Evolutionary conservation across 2,888 invertebrate species (phyloP).

Genomic region (Cantharis lateralis): DNA sequence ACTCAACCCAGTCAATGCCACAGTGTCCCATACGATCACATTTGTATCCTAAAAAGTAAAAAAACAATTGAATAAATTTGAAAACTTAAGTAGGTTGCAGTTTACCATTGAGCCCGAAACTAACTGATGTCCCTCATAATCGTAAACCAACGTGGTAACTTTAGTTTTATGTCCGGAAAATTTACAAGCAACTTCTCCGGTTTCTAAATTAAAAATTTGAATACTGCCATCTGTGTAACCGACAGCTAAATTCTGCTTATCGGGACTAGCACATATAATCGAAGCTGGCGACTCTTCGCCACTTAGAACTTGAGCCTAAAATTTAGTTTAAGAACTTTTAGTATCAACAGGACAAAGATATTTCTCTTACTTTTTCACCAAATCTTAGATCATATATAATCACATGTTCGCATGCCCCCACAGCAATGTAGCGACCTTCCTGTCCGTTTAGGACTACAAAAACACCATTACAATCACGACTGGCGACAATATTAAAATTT

Average conservation of each 20-base stretch:
- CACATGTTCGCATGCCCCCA: slow-evolving; percentile 93
- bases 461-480: slow-evolving; percentile 76
- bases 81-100: neutral
- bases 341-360: slow-evolving; percentile 30
- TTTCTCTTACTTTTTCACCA: slow-evolving; percentile 70
- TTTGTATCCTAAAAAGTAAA: slow-evolving; percentile 77
- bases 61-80: slow-evolving; percentile 14
- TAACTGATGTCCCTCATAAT: slow-evolving; percentile 79
- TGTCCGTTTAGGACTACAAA: slow-evolving; percentile 79
- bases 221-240: slow-evolving; percentile 92
- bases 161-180: slow-evolving; percentile 87
- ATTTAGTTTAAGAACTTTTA: neutral
- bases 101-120: slow-evolving; percentile 85
- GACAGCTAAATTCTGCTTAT: slow-evolving; percentile 80
- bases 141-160: slow-evolving; percentile 82
- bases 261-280: slow-evolving; percentile 74
- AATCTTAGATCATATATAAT: slow-evolving; percentile 92
- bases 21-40: slow-evolving; percentile 92
- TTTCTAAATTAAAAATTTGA: slow-evolving; percentile 78
- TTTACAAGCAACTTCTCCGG: slow-evolving; percentile 71
- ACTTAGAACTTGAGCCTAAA: slow-evolving; percentile 74
- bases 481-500: slow-evolving; percentile 86
- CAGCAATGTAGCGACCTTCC: slow-evolving; percentile 84
- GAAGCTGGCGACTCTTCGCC: slow-evolving; percentile 85
- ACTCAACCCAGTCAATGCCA: slow-evolving; percentile 88